Conservation (phyloP, 2,888 invertebrate species). For the Malacosoma neustria region DNA sequence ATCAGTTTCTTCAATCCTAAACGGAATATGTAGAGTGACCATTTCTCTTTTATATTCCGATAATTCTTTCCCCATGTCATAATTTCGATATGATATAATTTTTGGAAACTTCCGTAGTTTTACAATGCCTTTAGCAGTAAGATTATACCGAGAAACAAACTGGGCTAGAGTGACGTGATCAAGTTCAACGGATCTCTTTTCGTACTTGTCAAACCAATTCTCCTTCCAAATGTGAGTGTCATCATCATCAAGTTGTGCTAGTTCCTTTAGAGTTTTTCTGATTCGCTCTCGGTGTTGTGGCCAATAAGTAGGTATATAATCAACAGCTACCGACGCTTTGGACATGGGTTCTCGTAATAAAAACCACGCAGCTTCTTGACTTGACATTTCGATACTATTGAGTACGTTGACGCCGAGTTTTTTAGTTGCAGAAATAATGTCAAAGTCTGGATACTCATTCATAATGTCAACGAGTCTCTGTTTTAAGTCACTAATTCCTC, state of each 20-base stretch:
- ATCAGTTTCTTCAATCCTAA: neutral
- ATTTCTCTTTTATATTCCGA: too few relatives aligned
- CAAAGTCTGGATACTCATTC: constrained; percentile 23
- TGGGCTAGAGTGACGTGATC: too few relatives aligned
- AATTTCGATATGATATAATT: too few relatives aligned
- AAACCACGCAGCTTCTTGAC: constrained; percentile 1
- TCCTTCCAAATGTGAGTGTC: neutral
- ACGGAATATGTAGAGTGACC: too few relatives aligned
- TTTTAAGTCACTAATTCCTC: constrained; percentile 24
- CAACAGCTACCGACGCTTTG: neutral
- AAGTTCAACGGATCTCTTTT: too few relatives aligned
- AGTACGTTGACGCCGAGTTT: constrained; percentile 19
- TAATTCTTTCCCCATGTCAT: too few relatives aligned
- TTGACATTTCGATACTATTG: constrained; percentile 18
- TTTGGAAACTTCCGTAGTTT: too few relatives aligned
- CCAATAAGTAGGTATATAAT: constrained; percentile 1
- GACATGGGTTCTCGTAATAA: constrained; percentile 7
- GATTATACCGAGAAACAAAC: too few relatives aligned
- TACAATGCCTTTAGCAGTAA: too few relatives aligned
- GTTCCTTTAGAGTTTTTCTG: neutral
- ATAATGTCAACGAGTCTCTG: constrained; percentile 20
- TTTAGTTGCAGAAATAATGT: constrained; percentile 18
- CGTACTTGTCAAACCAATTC: too few relatives aligned
- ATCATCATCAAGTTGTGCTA: too few relatives aligned
- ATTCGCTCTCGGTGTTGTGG: neutral